A percentile compares a stretch with the other conserved stretches of the same genome.
Conservation (phyloP, 1,140 invertebrate genomes). For the Drosophila hydei region DNA sequence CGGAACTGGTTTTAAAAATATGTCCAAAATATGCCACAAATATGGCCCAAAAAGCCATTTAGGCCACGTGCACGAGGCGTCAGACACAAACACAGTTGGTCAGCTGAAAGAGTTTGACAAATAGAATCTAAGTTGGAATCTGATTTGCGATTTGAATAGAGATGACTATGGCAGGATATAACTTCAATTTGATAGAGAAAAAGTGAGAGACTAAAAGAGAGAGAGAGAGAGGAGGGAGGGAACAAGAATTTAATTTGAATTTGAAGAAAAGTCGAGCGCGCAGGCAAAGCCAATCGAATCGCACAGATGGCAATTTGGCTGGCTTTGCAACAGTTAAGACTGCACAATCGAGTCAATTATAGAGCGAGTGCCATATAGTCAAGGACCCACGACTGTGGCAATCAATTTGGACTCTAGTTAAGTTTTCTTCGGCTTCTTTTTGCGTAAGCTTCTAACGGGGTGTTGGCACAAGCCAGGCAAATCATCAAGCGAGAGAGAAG, state of each 20-base stretch:
- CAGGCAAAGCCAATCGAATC: neutral
- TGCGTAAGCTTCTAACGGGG: constrained; percentile 53
- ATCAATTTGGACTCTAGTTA: constrained; percentile 6
- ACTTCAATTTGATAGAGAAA: too few relatives aligned
- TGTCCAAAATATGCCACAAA: constrained; percentile 43
- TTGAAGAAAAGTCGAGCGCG: too few relatives aligned
- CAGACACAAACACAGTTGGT: too few relatives aligned
- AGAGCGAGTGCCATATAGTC: constrained; percentile 4
- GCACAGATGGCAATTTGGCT: neutral
- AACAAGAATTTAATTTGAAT: too few relatives aligned
- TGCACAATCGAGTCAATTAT: constrained; percentile 29
- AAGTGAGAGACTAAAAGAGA: too few relatives aligned
- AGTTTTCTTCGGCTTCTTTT: neutral
- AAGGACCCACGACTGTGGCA: neutral
- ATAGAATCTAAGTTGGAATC: neutral
- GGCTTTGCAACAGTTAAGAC: neutral
- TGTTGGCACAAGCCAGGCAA: neutral
- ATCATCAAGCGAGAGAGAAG: constrained; percentile 2
- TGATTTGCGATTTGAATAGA: too few relatives aligned
- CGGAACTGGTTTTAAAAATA: constrained; percentile 44
- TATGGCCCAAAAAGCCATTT: constrained; percentile 46
- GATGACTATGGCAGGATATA: too few relatives aligned
- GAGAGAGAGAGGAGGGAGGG: too few relatives aligned
- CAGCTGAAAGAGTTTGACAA: constrained; percentile 9
- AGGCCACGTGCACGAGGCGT: constrained; percentile 30